These are phyloP conservation scores for Prionchulus punctatus DNA, from an alignment of 2,888 invertebrate species.

Conservation along the genomic window DNA sequence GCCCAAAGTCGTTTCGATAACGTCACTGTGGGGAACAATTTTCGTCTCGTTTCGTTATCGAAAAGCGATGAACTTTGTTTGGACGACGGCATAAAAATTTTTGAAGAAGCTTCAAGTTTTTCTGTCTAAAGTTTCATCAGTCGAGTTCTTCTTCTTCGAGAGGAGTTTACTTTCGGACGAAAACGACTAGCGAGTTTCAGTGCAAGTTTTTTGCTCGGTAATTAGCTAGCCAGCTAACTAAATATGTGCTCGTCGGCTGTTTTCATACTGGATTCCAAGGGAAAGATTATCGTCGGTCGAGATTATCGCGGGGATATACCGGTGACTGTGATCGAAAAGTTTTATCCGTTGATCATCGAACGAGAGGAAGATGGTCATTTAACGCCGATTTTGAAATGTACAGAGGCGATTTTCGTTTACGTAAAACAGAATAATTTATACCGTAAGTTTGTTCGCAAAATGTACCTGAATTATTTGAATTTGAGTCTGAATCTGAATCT, in stretches of 20 bases:
- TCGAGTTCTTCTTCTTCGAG: no score
- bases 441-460: constrained; percentile 24
- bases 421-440: constrained; percentile 96
- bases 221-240: no score
- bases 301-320: constrained; percentile 96
- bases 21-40: no score
- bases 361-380: constrained; percentile 84
- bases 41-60: no score
- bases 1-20: no score
- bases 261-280: constrained; percentile 88
- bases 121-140: no score
- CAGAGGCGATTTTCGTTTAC: constrained; percentile 67
- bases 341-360: constrained; percentile 92
- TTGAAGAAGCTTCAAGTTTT: no score
- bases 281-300: constrained; percentile 88
- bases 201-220: no score
- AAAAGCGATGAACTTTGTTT: no score
- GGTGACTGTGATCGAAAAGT: constrained; percentile 85
- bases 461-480: not conserved
- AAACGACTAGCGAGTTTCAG: no score
- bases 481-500: not conserved
- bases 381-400: constrained; percentile 56
- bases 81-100: no score
- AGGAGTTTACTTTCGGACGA: no score
- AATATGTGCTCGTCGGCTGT: constrained; percentile 87